Base-by-base conservation (phyloP, 1,140 invertebrate genomes). In the Hyposmocoma kahamanoa region DNA sequence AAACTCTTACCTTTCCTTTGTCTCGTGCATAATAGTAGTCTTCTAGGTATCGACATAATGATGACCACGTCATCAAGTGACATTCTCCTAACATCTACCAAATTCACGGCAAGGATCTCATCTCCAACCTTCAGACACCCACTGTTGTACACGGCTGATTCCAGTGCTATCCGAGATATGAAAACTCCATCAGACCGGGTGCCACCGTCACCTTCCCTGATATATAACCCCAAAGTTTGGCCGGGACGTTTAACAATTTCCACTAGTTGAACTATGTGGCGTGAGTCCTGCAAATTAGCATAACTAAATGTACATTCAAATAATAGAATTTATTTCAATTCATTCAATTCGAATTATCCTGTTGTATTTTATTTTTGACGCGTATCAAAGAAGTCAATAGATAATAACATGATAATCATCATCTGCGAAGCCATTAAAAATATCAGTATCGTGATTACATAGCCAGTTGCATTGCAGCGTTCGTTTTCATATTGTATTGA, bases 221-320 rank as follows among this genome's bases (percentile, higher is more conserved):
- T 98, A 76, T 99, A 99, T 46, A 99, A 90, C 32, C 98, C 98
- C 42, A 99, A 88, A 4, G 97, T 99, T 87, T 99, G 98, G 18
- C 98, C 98, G 1, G 98, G 98, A 64, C 98, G 91, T 87, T 99
- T 99, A 53, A 99, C 97, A 70, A 99, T 99, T 88, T 99, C 98
- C 54, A 99, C 97, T 72, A 99, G 94, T 85, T 98, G 94, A 39
- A 97, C 94, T 59, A 92, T 90, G 78, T 94, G 91, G 59, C 94
- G 92, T 21, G 91, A 87, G 87, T 94, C 94, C 91, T 95, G 86
- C n/a, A n/a, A n/a, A n/a, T n/a, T n/a, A n/a, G n/a, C n/a, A n/a
- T n/a, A n/a, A n/a, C n/a, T n/a, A n/a, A n/a, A n/a, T n/a, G n/a
- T n/a, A n/a, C n/a, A n/a, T n/a, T n/a, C n/a, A n/a, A n/a, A n/a